Base-by-base conservation (phyloP, 2,113 vertebrate genomes). In the Eptatretus burgeri region DNA sequence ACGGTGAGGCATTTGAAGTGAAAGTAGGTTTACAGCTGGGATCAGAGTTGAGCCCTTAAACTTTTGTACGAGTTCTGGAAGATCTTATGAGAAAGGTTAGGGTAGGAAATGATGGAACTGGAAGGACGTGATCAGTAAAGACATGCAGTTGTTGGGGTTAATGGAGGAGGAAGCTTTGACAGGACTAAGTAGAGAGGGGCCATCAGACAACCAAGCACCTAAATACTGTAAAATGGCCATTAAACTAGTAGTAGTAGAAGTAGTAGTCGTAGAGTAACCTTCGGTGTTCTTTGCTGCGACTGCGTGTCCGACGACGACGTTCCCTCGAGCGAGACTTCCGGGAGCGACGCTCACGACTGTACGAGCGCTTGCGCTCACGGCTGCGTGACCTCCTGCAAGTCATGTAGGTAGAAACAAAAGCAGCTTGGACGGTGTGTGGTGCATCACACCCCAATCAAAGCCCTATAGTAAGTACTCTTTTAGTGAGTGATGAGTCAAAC, bases 321-420 rank as follows among this genome's bases (percentile, higher is more conserved):
- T 60, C 56, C 56, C 56, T 60, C 56, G 56, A 60, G 56, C 56
- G 56, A 19, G 56, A 60, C n/a, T 20, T n/a, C n/a, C 56, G 56
- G 56, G 56, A 60, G 56, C 56, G 56, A 12, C 56, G 56, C 56
- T 60, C 52, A 5, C 52, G 52, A 17, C 52, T 56, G 52, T 56
- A 17, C 9, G 52, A 56, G 52, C 52, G 52, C 9, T 17, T 14
- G 14, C 52, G 52, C 52, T 56, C 56, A n/a, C 56, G n/a, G 2
- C 56, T 60, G 11, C n/a, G 20, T 17, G n/a, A 20, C 56, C 56
- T 60, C 10, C 56, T n/a, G n/a, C 11, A 2, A n/a, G 12, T 17
- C 56, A 13, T 20, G 20, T 17, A 20, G 56, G 13, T 17, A 20
- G 20, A n/a, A 13, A 60, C 9, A 60, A 17, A 20, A 10, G 12